Evolutionary conservation across 2,888 invertebrate species (phyloP).

Genomic region (Cotesia congregata): DNA sequence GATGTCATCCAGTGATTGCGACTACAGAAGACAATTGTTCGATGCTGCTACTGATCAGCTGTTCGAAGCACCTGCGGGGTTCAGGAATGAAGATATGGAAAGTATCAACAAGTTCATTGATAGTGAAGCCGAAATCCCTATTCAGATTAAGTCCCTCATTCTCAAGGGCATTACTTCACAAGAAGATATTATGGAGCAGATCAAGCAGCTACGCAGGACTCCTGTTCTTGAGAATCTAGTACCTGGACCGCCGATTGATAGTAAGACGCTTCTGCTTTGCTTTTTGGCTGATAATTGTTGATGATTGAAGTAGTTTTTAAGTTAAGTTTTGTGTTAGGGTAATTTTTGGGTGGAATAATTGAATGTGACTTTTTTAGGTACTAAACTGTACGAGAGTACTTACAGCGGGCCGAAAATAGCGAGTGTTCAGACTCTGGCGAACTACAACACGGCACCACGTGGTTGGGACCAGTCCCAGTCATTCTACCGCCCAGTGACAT

Average conservation of each 20-base stretch:
- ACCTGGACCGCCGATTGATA: slow-evolving; percentile 58
- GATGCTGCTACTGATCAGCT: slow-evolving; percentile 44
- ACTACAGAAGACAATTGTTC: slow-evolving; percentile 51
- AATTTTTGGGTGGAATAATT: not conserved
- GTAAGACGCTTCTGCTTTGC: slow-evolving; percentile 42
- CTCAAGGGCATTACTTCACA: slow-evolving; percentile 61
- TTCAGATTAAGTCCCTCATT: slow-evolving; percentile 54
- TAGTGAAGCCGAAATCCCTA: slow-evolving; percentile 48
- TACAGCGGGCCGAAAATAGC: slow-evolving; percentile 66
- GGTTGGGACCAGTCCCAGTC: slow-evolving; percentile 83
- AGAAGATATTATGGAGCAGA: slow-evolving; percentile 59
- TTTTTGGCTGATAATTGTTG: no score
- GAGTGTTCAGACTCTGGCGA: slow-evolving; percentile 71
- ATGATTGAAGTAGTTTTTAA: no score
- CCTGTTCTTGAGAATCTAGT: slow-evolving; percentile 63
- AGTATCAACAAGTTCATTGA: slow-evolving; percentile 47
- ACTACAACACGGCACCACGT: slow-evolving; percentile 87
- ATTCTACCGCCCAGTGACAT: slow-evolving; percentile 81
- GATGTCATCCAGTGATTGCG: slow-evolving; percentile 42
- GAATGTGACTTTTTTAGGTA: slow-evolving; percentile 50
- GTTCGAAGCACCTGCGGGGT: slow-evolving; percentile 45
- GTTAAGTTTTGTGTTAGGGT: not conserved
- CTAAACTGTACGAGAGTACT: slow-evolving; percentile 56
- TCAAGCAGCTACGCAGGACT: slow-evolving; percentile 61
- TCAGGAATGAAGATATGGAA: slow-evolving; percentile 44